These are phyloP conservation scores for Acrossocheilus fasciatus DNA, from an alignment of 2,797 vertebrate genomes.

Conservation along the genomic window DNA sequence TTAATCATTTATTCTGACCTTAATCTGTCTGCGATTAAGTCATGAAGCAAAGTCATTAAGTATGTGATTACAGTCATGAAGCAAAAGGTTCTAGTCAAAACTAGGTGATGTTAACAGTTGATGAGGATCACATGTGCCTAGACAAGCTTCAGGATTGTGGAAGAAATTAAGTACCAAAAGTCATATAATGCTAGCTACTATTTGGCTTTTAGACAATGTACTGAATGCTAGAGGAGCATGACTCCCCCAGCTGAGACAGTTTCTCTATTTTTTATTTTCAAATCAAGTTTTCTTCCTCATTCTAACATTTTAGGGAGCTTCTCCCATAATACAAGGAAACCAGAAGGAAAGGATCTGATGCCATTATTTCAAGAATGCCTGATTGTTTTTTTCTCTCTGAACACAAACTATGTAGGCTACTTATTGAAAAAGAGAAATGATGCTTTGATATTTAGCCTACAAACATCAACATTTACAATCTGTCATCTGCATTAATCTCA, in stretches of 20 bases:
- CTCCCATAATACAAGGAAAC: background rate
- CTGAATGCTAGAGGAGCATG: background rate
- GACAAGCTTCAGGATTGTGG: background rate
- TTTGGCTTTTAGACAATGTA: background rate
- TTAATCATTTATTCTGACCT: background rate
- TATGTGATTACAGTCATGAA: too few species aligned
- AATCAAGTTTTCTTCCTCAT: background rate
- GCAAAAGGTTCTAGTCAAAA: background rate
- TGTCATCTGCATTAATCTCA: background rate
- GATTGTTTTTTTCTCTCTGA: background rate
- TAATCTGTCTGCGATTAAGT: background rate
- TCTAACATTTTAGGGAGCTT: background rate
- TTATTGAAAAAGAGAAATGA: background rate
- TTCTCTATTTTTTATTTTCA: background rate
- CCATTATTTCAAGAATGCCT: background rate
- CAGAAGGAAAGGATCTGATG: background rate
- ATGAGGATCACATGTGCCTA: background rate
- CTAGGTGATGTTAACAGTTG: background rate
- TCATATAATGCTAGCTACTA: background rate
- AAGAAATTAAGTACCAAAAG: background rate
- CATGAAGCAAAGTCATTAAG: too few species aligned
- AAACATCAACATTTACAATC: background rate
- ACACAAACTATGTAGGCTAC: background rate
- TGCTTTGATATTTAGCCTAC: background rate
- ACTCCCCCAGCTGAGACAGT: background rate